Percentiles rank a stretch among this genome's conserved stretches.
These are phyloP conservation scores for Metopia argyrocephala DNA, from an alignment of 2,888 invertebrate species.

Conservation along the genomic window DNA sequence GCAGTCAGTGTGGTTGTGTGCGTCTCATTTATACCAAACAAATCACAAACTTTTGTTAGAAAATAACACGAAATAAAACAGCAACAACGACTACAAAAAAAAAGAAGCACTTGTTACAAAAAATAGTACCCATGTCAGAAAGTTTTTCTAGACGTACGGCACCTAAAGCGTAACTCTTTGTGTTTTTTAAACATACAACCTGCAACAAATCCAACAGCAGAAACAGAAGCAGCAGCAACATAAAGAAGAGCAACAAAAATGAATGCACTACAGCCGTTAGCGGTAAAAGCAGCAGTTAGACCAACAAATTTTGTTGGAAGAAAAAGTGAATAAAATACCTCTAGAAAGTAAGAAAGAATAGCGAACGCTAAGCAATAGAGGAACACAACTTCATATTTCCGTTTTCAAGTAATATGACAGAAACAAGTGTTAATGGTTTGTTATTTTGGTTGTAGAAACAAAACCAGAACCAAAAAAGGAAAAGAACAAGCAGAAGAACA, in stretches of 20 bases:
- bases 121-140: conserved; percentile 57
- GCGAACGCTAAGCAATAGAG: conserved; percentile 16
- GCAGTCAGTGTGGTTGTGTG: background rate
- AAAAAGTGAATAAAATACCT: background rate
- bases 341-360: background rate
- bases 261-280: background rate
- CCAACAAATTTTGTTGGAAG: background rate
- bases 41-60: conserved; percentile 47
- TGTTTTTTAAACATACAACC: conserved; percentile 41
- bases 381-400: conserved; percentile 61
- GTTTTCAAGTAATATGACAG: conserved; percentile 66
- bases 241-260: background rate
- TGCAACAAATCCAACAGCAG: conserved; percentile 9
- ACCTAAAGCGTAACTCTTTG: conserved; percentile 58
- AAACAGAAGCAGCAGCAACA: conserved; percentile 3
- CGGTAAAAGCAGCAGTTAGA: background rate
- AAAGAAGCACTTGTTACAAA: conserved; percentile 35
- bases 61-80: conserved; percentile 24
- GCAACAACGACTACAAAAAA: background rate
- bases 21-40: conserved; percentile 31
- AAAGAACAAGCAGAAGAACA: too few relatives aligned
- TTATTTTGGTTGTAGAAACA: conserved; percentile 58
- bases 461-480: background rate
- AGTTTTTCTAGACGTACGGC: conserved; percentile 60
- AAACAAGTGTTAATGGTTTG: conserved; percentile 67